Evolutionary conservation across 2,797 vertebrate species (phyloP).

Genomic region (Enoplosus armatus): DNA sequence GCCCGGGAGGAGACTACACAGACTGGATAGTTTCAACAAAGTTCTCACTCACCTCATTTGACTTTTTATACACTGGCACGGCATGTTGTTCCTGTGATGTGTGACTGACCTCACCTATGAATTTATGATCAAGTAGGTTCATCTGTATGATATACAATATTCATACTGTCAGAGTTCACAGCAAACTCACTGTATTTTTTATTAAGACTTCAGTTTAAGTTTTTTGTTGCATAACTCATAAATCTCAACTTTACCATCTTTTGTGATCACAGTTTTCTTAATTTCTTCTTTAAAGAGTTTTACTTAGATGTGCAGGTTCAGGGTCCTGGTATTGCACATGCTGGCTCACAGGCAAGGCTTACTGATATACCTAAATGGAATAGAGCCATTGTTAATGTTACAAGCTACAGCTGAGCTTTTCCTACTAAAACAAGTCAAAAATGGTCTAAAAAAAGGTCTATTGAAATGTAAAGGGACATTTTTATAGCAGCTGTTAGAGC

Average conservation of each 20-base stretch:
- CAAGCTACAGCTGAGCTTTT: background rate
- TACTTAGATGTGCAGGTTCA: background rate
- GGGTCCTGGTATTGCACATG: background rate
- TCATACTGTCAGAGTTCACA: background rate
- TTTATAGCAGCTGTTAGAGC: slow-evolving; percentile 12
- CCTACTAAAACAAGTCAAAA: background rate
- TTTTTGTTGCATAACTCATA: background rate
- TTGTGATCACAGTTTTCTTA: background rate
- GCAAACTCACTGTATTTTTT: background rate
- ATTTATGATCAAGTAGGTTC: background rate
- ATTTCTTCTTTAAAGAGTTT: background rate
- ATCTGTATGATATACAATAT: background rate
- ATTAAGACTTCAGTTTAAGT: background rate
- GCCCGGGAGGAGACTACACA: slow-evolving; percentile 61
- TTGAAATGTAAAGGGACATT: background rate
- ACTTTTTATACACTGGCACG: slow-evolving; percentile 40
- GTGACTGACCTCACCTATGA: slow-evolving; percentile 1
- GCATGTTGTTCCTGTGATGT: slow-evolving; percentile 17
- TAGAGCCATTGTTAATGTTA: background rate
- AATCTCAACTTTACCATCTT: background rate
- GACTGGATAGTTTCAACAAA: slow-evolving; percentile 59
- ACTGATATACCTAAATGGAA: background rate
- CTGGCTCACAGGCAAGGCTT: background rate
- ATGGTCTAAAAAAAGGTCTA: background rate
- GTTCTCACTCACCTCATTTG: slow-evolving; percentile 65